Evolutionary conservation across 2,113 vertebrate genomes (phyloP).

Genomic region (Mugil cephalus): DNA sequence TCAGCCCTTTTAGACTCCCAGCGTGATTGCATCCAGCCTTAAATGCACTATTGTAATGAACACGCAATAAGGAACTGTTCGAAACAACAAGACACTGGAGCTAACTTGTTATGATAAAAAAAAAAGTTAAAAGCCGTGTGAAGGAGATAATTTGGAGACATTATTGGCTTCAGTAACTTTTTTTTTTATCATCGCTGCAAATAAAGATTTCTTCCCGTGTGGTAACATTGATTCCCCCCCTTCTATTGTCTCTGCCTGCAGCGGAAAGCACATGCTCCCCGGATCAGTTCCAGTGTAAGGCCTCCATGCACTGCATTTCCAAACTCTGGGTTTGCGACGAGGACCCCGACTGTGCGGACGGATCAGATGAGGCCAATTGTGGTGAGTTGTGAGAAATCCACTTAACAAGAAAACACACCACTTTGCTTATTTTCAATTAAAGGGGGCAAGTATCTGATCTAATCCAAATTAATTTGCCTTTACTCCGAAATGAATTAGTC

Average conservation of each 20-base stretch:
- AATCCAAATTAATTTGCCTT: slow-evolving; percentile 62
- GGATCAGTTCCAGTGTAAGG: slow-evolving; percentile 98
- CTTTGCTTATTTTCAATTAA: slow-evolving; percentile 28
- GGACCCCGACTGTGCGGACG: slow-evolving; percentile 96
- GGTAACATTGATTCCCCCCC: neutral
- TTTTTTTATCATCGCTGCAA: neutral
- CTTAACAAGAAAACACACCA: slow-evolving; percentile 64
- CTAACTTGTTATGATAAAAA: neutral
- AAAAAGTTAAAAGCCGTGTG: slow-evolving; percentile 1
- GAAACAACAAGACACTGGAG: slow-evolving; percentile 39
- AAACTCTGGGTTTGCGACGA: slow-evolving; percentile 99
- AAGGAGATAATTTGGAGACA: slow-evolving; percentile 1
- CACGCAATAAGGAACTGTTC: slow-evolving; percentile 50
- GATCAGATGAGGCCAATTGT: slow-evolving; percentile 96
- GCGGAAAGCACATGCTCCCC: slow-evolving; percentile 98
- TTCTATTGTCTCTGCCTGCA: slow-evolving; percentile 68
- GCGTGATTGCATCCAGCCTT: slow-evolving; percentile 60
- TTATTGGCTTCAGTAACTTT: neutral
- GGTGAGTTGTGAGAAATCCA: slow-evolving; percentile 86
- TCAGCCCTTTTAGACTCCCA: slow-evolving; percentile 45
- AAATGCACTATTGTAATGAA: slow-evolving; percentile 65
- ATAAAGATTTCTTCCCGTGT: neutral
- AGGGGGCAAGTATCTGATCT: slow-evolving; percentile 46
- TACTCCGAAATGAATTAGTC: slow-evolving; percentile 14
- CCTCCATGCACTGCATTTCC: slow-evolving; percentile 98